Conservation (phyloP, 2,113 vertebrate genomes). For the Melanerpes formicivorus region DNA sequence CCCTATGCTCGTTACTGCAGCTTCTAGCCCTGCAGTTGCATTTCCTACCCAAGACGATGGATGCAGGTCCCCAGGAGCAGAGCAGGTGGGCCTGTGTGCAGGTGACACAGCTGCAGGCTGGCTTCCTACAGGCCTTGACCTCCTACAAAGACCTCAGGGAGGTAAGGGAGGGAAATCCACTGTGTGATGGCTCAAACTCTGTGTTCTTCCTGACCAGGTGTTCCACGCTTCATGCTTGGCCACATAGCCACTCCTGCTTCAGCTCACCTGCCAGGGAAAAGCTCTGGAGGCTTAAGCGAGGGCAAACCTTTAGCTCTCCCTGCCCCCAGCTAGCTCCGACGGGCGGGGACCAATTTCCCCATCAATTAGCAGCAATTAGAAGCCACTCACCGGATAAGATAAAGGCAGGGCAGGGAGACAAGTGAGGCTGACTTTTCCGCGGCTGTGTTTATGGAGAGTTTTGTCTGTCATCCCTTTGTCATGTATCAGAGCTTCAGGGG, state of each 20-base stretch:
- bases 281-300: fast-evolving
- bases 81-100: fast-evolving
- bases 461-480: constrained; percentile 72
- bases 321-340: neutral
- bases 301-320: neutral
- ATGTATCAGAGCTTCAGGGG: constrained; percentile 60
- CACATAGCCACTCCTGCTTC: fast-evolving
- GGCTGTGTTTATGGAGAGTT: constrained; percentile 76
- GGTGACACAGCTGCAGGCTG: neutral
- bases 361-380: constrained; percentile 34
- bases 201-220: fast-evolving
- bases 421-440: fast-evolving
- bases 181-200: fast-evolving
- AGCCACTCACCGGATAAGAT: constrained; percentile 13
- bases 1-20: no score
- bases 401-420: neutral
- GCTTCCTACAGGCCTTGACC: fast-evolving
- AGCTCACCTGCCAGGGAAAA: fast-evolving
- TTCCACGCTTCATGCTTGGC: fast-evolving
- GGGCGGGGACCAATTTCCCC: neutral
- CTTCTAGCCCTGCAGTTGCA: no score
- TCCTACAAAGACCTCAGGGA: neutral
- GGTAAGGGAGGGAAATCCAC: no score
- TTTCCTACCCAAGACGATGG: no score
- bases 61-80: no score